A percentile compares a stretch with the other conserved stretches of the same genome.
These are phyloP conservation scores for Carcharodon carcharias DNA, from an alignment of 2,797 vertebrate species.

Conservation along the genomic window DNA sequence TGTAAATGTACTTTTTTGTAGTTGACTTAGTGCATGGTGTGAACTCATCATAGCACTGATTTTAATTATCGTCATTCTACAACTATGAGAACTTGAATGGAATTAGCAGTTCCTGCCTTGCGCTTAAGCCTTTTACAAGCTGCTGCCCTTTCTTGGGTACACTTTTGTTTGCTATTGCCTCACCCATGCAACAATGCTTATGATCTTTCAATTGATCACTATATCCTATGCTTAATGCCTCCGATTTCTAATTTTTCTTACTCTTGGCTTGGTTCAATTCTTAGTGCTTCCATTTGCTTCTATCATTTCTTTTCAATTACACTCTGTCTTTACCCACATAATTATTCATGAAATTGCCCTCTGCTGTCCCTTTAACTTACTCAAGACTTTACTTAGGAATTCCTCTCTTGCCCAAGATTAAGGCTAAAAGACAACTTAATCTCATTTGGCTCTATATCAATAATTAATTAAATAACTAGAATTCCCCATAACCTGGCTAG, in stretches of 20 bases:
- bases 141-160: neutral
- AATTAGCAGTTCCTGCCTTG: neutral
- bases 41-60: neutral
- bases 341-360: neutral
- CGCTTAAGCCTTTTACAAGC: neutral
- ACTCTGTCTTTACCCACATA: neutral
- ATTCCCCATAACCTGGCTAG: neutral
- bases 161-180: neutral
- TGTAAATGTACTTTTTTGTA: neutral
- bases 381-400: neutral
- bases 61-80: too few relatives aligned
- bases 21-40: neutral
- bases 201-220: neutral
- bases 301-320: neutral
- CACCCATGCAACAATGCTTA: neutral
- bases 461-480: neutral
- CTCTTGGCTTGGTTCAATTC: neutral
- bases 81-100: neutral
- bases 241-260: neutral
- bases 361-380: neutral
- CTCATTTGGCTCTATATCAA: neutral
- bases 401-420: neutral
- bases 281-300: neutral
- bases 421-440: neutral
- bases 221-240: neutral